Percentiles rank a stretch among this genome's conserved stretches.
Conservation (phyloP, 1,140 invertebrate species). For the Trichonephila clavipes region DNA sequence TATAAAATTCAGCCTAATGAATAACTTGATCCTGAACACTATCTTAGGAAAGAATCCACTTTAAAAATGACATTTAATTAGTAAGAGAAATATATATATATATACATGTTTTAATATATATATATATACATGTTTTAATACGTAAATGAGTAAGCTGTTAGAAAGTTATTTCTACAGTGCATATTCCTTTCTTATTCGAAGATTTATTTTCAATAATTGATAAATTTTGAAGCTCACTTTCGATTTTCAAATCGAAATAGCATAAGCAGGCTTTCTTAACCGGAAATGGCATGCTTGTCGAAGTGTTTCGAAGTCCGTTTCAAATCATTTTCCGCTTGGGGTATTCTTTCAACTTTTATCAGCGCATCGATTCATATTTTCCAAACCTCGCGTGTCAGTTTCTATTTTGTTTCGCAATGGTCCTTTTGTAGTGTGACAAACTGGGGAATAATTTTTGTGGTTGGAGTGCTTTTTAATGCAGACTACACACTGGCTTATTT, state of each 20-base stretch:
- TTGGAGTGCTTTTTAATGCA: neutral
- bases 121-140: too few species aligned
- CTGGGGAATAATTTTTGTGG: neutral
- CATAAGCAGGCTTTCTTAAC: neutral
- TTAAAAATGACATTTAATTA: too few species aligned
- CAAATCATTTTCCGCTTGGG: conserved; percentile 26
- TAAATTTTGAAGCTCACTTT: neutral
- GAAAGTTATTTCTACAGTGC: too few species aligned
- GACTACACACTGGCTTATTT: neutral
- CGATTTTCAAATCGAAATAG: neutral
- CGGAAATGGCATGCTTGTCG: conserved; percentile 16
- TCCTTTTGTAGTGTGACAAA: conserved; percentile 29
- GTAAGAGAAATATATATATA: too few species aligned
- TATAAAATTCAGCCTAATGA: too few species aligned
- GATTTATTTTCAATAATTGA: neutral
- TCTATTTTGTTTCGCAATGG: neutral
- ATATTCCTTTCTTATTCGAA: neutral
- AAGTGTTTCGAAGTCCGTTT: conserved; percentile 23
- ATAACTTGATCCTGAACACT: too few species aligned
- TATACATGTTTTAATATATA: too few species aligned
- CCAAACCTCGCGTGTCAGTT: neutral
- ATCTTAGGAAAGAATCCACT: too few species aligned
- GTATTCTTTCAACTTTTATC: neutral
- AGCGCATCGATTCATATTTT: conserved; percentile 3
- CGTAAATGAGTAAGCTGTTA: too few species aligned